Base-by-base conservation (phyloP, 2,797 vertebrate species). In the Acropternis orthonyx region DNA sequence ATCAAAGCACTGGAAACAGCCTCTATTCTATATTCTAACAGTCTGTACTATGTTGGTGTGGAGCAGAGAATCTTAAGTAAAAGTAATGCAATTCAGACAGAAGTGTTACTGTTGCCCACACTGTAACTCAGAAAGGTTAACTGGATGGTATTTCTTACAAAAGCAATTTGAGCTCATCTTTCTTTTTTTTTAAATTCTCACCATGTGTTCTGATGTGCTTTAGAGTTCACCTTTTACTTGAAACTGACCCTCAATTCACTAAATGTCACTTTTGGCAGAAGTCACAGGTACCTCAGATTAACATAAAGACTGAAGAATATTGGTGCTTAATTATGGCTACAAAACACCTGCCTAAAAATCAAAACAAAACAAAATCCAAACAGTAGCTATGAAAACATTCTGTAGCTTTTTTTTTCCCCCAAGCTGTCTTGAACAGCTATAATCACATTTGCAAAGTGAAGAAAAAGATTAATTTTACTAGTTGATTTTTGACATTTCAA, bases 401-500 rank as follows among this genome's bases (percentile, higher is more conserved):
- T 56, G 36, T 39, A 85, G 61, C 14, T 83, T 92, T 89, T 54
- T 68, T 36, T 10, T 37, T 12, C 37, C 26, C 26, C 43, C n/a
- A 27, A 14, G 6, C 12, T 65, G 23, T 37, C 21, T 54, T 46
- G 23, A 81, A 74, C 18, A 87, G 41, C 32, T 52, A 61, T n/a
- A 72, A 71, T n/a, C 27, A 32, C 19, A 68, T 72, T 34, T 82
- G 37, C 46, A 58, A 85, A 85, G 27, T 67, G 61, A 58, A 88
- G 36, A 54, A 88, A 94, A 52, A 92, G 55, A n/a, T 6, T 44
- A 78, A 96, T 95, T 97, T 96, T 98, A 98, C 98, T 97, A 95
- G 96, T 59, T 98, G 97, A 98, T 98, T 98, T 98, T 98, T 89
- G 92, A 97, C 96, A 92, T 96, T 92, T 97, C 78, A 36, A 85